Evolutionary conservation across 2,797 vertebrate species (phyloP).

Genomic region (Loriculus beryllinus): DNA sequence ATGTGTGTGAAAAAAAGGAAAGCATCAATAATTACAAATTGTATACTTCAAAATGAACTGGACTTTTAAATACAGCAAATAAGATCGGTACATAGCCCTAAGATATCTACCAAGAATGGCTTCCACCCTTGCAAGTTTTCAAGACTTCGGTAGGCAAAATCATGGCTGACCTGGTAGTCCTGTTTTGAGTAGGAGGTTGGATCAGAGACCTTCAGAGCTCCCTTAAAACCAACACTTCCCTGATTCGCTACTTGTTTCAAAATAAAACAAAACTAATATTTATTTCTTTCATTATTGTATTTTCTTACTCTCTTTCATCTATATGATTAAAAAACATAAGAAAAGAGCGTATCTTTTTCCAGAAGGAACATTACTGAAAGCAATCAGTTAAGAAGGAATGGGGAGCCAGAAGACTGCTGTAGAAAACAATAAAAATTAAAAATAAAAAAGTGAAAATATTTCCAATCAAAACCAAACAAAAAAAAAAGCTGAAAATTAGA

Average conservation of each 20-base stretch:
- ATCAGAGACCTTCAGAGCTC: background rate
- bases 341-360: background rate
- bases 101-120: fast-evolving
- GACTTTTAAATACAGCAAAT: background rate
- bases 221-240: background rate
- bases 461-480: background rate
- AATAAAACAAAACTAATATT: background rate
- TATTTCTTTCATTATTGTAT: background rate
- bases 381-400: background rate
- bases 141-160: background rate
- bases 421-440: background rate
- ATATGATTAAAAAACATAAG: background rate
- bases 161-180: background rate
- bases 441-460: background rate
- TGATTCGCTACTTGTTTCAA: background rate
- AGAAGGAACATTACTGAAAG: background rate
- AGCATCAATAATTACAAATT: background rate
- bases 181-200: background rate
- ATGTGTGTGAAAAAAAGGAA: background rate
- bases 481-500: background rate
- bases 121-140: background rate
- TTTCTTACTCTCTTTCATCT: background rate
- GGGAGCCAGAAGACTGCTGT: background rate
- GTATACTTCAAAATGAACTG: background rate
- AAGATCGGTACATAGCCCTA: background rate